Percentiles rank a stretch among this genome's conserved stretches.
Conservation (phyloP, 2,797 vertebrate genomes). For the Coreius guichenoti region DNA sequence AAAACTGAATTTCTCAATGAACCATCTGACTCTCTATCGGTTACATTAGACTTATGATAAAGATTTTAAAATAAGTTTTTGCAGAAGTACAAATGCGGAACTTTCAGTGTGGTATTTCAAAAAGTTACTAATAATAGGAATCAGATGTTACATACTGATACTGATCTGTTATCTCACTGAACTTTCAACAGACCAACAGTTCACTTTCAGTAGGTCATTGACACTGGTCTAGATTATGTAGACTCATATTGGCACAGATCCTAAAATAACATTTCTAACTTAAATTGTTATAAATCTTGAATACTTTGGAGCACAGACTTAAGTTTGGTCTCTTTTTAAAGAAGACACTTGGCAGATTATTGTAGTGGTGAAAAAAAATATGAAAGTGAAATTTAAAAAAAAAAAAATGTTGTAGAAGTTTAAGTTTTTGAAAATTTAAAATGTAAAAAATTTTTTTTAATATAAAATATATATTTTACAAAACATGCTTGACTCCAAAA, state of each 20-base stretch:
- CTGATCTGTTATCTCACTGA: conserved; percentile 12
- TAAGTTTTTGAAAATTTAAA: too few species aligned
- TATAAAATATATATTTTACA: too few species aligned
- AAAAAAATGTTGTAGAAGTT: too few species aligned
- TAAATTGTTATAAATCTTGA: not conserved
- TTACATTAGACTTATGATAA: not conserved
- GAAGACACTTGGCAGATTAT: not conserved
- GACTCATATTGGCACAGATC: not conserved
- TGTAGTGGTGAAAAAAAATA: not conserved
- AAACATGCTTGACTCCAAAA: too few species aligned
- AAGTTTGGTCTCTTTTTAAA: not conserved
- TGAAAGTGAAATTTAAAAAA: not conserved
- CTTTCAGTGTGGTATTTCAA: not conserved
- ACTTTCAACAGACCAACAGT: conserved; percentile 11
- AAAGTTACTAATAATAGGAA: not conserved
- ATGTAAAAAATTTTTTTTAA: too few species aligned
- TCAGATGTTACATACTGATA: not conserved
- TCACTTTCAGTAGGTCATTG: not conserved
- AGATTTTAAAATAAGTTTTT: not conserved
- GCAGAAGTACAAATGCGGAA: not conserved
- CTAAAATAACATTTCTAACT: not conserved
- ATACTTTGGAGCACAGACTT: not conserved
- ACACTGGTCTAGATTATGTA: not conserved
- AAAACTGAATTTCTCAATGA: not conserved
- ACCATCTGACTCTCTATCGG: not conserved